phyloP scores from a whole-genome alignment of 1,140 invertebrate species.

The Prorops nasuta region DNA sequence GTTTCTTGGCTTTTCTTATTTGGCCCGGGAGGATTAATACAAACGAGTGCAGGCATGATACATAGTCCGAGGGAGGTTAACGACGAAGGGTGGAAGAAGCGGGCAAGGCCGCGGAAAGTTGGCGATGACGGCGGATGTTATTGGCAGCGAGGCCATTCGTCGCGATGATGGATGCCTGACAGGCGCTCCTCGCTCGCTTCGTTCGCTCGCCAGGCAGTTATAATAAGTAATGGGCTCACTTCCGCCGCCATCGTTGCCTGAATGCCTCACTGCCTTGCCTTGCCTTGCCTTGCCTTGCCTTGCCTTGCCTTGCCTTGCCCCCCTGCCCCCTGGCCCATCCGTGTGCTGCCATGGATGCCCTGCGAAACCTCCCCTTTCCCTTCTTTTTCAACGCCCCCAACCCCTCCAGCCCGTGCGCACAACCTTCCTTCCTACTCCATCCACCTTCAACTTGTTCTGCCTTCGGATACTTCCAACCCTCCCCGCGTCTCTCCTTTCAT shows the following conservation, averaged over 20 bases:
- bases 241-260: slow-evolving; percentile 55
- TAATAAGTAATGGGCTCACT: slow-evolving; percentile 57
- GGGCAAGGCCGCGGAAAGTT: slow-evolving; percentile 45
- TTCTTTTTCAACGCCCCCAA: slow-evolving; percentile 18
- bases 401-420: slow-evolving; percentile 22
- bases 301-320: slow-evolving; percentile 43
- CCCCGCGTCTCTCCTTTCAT: slow-evolving; percentile 7
- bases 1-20: neutral
- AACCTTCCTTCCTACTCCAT: slow-evolving; percentile 17
- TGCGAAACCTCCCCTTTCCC: slow-evolving; percentile 33
- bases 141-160: slow-evolving; percentile 50
- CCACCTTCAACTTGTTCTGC: slow-evolving; percentile 5
- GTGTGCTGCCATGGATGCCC: slow-evolving; percentile 37
- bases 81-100: slow-evolving; percentile 18
- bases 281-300: slow-evolving; percentile 36
- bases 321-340: slow-evolving; percentile 43
- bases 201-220: slow-evolving; percentile 52
- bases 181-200: slow-evolving; percentile 44
- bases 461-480: slow-evolving; percentile 1
- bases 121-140: slow-evolving; percentile 48
- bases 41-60: too few relatives aligned
- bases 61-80: slow-evolving; percentile 21
- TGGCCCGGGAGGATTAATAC: neutral
- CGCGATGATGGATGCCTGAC: slow-evolving; percentile 56
- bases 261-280: slow-evolving; percentile 45